Evolutionary conservation across 2,888 invertebrate genomes (phyloP), one percentile per base, ranked within the genome.

Genomic region (Meandrusa payeni): DNA sequence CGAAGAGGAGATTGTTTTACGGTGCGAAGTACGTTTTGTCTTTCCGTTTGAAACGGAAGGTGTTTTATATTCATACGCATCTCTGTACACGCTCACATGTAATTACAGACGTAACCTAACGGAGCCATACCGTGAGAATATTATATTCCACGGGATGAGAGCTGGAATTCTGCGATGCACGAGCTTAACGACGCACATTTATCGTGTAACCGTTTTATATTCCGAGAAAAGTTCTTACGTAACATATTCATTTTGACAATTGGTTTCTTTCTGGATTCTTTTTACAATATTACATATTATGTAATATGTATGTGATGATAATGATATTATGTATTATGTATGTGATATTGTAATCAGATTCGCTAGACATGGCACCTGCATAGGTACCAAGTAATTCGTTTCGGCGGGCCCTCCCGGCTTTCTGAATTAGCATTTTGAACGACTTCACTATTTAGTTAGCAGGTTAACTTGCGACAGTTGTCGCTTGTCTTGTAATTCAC

Each of bases 51-150:
- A 17, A 42, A 36, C 29, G 36, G 42, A 36, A 31, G 36, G 23
- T 36, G 36, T 31, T 42, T 42, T 36, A 29, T 42, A 42, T 29
- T 42, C 31, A 36, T 26, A 32, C 17, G 9, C 28, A 28, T 22
- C 23, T 9, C 11, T 12, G 1, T 7, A 5, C 9, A 28, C 9
- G 23, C 17, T 28, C 29, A 23, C 24, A 29, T 31, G 41, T 41
- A 36, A 36, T 42, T 37, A 42, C 42, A 23, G 42, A 37, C 11
- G 24, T 12, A 31, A 15, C 7, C 11, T 17, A 33, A 42, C 31
- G 42, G 36, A 7, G 15, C 4, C 6, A 13, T 11, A 15, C 19
- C 12, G 12, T 28, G 41, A 22, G 34, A 34, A 34, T 28, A 27
- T 34, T 27, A 41, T 28, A 41, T 23, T 34, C 17, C 33, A n/a